Conservation (phyloP, 2,888 invertebrate species). For the Gastracanthus pulcherrimus region DNA sequence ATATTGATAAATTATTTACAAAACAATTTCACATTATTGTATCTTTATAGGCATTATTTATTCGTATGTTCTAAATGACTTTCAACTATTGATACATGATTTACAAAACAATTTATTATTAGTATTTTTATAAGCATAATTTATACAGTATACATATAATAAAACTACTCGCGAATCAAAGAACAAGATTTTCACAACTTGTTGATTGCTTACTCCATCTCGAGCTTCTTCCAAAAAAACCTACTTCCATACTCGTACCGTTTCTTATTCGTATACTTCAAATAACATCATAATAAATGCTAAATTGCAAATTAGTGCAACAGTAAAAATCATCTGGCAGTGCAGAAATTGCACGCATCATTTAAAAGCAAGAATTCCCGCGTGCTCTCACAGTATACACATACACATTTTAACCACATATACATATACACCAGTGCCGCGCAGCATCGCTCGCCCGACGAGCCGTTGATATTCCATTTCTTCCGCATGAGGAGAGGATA, state of each 20-base stretch:
- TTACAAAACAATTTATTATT: too few species aligned
- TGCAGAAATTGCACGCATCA: conserved; percentile 37
- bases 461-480: conserved; percentile 20
- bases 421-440: neutral
- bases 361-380: conserved; percentile 22
- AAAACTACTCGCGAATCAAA: neutral
- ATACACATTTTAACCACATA: neutral
- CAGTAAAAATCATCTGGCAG: conserved; percentile 16
- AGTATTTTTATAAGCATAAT: too few species aligned
- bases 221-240: neutral
- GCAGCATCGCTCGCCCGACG: neutral
- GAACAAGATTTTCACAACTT: neutral
- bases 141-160: too few species aligned
- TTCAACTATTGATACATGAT: too few species aligned
- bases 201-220: conserved; percentile 23
- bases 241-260: neutral
- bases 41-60: too few species aligned
- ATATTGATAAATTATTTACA: too few species aligned
- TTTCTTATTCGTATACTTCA: neutral
- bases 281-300: conserved; percentile 37
- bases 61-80: too few species aligned
- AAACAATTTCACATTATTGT: too few species aligned
- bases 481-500: conserved; percentile 2
- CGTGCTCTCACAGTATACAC: neutral
- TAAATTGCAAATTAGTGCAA: conserved; percentile 43